Evolutionary conservation across 2,113 vertebrate genomes (phyloP), one percentile per base, ranked within the genome.

Genomic region (Toxotes chatareus): DNA sequence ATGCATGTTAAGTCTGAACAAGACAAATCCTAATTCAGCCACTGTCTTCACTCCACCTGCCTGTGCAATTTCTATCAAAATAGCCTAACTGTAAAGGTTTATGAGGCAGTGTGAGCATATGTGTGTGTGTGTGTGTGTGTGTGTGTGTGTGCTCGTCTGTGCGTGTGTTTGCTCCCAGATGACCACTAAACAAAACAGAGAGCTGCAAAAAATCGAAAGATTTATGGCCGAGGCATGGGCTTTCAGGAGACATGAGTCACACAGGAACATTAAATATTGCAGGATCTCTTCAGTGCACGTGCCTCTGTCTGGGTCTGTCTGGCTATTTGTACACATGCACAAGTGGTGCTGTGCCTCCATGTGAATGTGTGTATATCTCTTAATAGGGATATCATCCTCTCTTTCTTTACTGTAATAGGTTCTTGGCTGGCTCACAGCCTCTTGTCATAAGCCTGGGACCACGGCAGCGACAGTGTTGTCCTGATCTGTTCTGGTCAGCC

Each of bases 201-300:
- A 63, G 80, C 69, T 40, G 73, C 85, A 77, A 85, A 82, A 85
- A 84, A 56, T 66, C 32, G 1, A 47, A 65, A 72, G 83, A 91
- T 88, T 88, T 86, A 89, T 73, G 65, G 73, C 44, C 34, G 10
- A 68, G 64, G 55, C 66, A 71, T 64, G 61, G 66, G 53, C 73
- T 82, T 76, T 86, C 61, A 79, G 70, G 73, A 70, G 63, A 79
- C 88, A 82, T 57, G 71, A 82, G 74, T 79, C 82, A 88, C 85
- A 64, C 62, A 66, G 80, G 80, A 70, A 76, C 64, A 76, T 85
- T 90, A 85, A 74, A 86, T 65, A 85, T 85, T 75, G 63, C 67
- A 81, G 82, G 72, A 76, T 64, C 61, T 80, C 75, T 60, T 85
- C 68, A 36, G 27, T 72, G 62, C 23, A 7, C 53, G 32, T 76